Evolutionary conservation across 1,140 invertebrate genomes (phyloP).

Genomic region (Danaus melanippus): DNA sequence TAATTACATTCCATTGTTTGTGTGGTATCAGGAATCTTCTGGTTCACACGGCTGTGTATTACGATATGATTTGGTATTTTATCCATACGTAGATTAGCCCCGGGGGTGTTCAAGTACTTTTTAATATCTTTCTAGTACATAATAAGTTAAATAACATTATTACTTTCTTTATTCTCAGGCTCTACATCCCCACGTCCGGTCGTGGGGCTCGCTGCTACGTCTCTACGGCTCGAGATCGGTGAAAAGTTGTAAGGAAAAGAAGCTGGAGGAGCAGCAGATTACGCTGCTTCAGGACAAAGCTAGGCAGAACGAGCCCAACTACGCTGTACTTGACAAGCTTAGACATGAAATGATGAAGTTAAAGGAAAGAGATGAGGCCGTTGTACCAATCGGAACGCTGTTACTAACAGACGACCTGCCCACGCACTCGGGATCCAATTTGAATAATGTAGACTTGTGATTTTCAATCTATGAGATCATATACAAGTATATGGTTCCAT

Average conservation of each 20-base stretch:
- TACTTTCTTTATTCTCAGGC: constrained; percentile 58
- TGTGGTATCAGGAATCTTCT: neutral
- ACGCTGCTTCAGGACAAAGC: constrained; percentile 92
- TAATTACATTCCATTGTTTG: no score
- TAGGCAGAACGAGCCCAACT: constrained; percentile 92
- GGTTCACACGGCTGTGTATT: neutral
- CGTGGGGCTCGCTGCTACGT: constrained; percentile 94
- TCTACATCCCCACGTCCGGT: constrained; percentile 92
- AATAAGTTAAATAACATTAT: neutral
- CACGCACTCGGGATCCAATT: constrained; percentile 54
- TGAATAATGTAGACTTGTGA: constrained; percentile 82
- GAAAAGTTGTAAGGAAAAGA: constrained; percentile 94
- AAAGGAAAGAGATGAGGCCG: constrained; percentile 75
- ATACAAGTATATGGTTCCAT: no score
- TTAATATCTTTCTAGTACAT: no score
- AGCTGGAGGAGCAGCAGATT: constrained; percentile 94
- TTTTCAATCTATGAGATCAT: no score
- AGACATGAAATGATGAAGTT: constrained; percentile 91
- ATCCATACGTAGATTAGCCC: no score
- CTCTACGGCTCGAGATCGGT: constrained; percentile 95
- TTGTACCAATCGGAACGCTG: constrained; percentile 83
- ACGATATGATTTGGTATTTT: neutral
- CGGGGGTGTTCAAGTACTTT: no score
- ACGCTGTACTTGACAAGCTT: constrained; percentile 93
- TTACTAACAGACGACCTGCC: constrained; percentile 78